These are phyloP conservation scores for Tychaedon coryphoeus DNA, from an alignment of 2,113 vertebrate genomes.

Conservation along the genomic window DNA sequence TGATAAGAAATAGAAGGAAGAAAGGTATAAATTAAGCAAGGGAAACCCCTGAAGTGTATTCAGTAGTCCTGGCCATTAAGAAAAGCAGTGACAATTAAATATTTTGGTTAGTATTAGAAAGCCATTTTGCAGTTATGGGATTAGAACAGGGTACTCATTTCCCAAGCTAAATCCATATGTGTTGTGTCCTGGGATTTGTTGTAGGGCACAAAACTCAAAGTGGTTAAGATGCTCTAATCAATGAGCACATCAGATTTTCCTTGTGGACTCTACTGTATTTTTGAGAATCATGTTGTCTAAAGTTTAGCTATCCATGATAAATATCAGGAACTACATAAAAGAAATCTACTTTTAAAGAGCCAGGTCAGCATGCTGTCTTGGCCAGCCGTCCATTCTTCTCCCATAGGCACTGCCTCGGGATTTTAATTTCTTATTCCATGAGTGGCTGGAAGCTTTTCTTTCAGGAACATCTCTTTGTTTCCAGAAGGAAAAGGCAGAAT, in stretches of 20 bases:
- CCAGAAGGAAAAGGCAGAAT: neutral
- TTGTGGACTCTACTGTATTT: conserved; percentile 45
- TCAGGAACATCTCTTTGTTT: conserved; percentile 39
- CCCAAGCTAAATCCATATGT: conserved; percentile 2
- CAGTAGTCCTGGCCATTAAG: neutral
- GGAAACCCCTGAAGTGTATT: neutral
- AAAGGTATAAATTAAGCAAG: conserved; percentile 30
- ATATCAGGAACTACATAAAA: neutral
- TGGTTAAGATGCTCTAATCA: conserved; percentile 24
- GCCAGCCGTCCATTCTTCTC: neutral
- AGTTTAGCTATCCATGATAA: conserved; percentile 42
- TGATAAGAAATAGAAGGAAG: conserved; percentile 13
- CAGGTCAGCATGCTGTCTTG: neutral
- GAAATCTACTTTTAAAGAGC: conserved; percentile 6
- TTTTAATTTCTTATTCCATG: conserved; percentile 28
- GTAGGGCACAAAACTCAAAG: neutral
- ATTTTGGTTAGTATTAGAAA: conserved; percentile 8
- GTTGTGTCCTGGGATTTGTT: conserved; percentile 13
- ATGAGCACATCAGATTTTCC: conserved; percentile 16
- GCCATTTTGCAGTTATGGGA: neutral
- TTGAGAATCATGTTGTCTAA: conserved; percentile 36
- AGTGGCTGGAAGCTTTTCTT: conserved; percentile 36
- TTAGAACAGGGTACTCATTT: conserved; percentile 33
- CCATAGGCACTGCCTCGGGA: neutral
- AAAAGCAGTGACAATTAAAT: conserved; percentile 20